Evolutionary conservation across 2,888 invertebrate species (phyloP), one percentile per base, ranked within the genome.

Genomic region (Hylaea fasciaria): DNA sequence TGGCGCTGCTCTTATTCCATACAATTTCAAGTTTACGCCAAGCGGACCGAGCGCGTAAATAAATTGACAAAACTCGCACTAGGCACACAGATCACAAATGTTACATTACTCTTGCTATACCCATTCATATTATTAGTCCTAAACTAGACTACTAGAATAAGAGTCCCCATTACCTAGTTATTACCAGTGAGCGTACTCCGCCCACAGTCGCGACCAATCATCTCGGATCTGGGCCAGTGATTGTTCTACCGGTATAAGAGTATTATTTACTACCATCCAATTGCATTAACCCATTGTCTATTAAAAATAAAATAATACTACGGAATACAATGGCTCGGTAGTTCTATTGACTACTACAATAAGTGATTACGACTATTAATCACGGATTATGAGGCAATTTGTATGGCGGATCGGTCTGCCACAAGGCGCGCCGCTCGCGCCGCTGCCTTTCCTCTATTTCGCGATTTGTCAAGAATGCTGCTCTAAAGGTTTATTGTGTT

Each of bases 341-440:
- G 54, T 45, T 45, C 14, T 54, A 60, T 54, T 48, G 22, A 35
- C 28, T 14, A 39, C 49, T 29, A 66, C 62, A 62, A 63, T 69
- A 62, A 65, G 39, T 63, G 59, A 62, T 63, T 59, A 59, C 17
- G 46, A 39, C 41, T 55, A 56, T 59, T 56, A n/a, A 64, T 67
- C 60, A 56, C 62, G 62, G 52, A 50, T 46, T 12, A 16, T 70
- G 69, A 66, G 44, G 68, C 59, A 65, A 71, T 44, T 35, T 62
- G 2, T 65, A 61, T 40, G 48, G 41, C 32, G 45, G 57, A 9
- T 17, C 39, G 48, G 28, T 17, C 28, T 58, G 48, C 61, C 65
- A 45, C 65, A 63, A 47, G 65, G 58, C 57, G 37, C 56, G 29
- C 17, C 12, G 32, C 13, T 49, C n/a, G 61, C 58, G 40, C 59